phyloP scores from a whole-genome alignment of 35 echinoderm and acorn worm genomes.

The Strongylocentrotus purpuratus region DNA sequence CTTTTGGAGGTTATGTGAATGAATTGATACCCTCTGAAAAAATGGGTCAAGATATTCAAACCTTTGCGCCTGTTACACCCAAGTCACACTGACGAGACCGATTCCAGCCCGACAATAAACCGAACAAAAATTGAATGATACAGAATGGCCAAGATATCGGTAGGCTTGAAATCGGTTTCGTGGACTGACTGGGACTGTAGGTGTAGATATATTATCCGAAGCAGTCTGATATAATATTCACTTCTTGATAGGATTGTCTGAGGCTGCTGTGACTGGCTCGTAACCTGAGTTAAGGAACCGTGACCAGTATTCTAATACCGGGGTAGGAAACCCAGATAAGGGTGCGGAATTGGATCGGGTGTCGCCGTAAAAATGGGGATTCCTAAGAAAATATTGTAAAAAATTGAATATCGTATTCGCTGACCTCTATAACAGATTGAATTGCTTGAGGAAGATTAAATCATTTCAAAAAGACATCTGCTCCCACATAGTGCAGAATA shows the following conservation, averaged over 20 bases:
- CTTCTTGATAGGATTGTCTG: background rate
- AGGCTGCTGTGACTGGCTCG: background rate
- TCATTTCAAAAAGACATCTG: background rate
- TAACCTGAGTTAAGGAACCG: background rate
- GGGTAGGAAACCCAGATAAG: background rate
- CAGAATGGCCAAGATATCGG: too few relatives aligned
- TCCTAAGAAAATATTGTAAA: background rate
- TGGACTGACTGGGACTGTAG: background rate
- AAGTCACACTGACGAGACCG: too few relatives aligned
- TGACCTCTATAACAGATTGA: background rate
- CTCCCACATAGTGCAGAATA: background rate
- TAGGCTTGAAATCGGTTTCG: too few relatives aligned
- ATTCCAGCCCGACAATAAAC: too few relatives aligned
- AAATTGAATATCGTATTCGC: background rate
- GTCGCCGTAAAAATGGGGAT: background rate
- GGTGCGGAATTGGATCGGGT: background rate
- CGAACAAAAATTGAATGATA: background rate
- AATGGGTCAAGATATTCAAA: background rate
- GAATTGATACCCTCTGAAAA: background rate
- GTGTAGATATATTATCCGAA: background rate
- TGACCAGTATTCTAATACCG: conserved; percentile 1
- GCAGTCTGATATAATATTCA: background rate
- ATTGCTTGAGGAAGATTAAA: background rate
- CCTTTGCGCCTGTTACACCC: background rate
- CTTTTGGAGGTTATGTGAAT: too few relatives aligned